Evolutionary conservation across 1,140 invertebrate genomes (phyloP).

Genomic region (Monochamus saltuarius): DNA sequence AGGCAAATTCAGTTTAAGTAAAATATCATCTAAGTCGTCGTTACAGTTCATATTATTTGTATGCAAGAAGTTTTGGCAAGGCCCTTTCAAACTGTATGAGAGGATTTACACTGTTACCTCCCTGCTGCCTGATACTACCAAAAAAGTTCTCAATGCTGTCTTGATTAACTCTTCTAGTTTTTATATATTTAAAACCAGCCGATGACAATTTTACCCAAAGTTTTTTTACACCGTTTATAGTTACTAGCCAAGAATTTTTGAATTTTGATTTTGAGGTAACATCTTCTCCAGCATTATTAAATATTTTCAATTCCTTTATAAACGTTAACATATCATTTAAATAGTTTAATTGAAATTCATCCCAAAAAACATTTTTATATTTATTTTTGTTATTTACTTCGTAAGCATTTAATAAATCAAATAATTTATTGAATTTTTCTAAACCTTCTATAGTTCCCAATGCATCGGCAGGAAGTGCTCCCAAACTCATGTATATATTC

Average conservation of each 20-base stretch:
- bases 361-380: background rate
- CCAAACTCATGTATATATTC: background rate
- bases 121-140: constrained; percentile 13
- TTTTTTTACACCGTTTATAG: constrained; percentile 1
- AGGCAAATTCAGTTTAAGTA: background rate
- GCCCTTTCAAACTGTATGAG: constrained; percentile 16
- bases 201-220: constrained; percentile 3
- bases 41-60: constrained; percentile 10
- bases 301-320: background rate
- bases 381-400: background rate
- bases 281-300: background rate
- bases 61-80: constrained; percentile 14
- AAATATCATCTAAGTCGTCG: constrained; percentile 9
- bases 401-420: constrained; percentile 4
- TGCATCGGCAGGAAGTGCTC: background rate
- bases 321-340: background rate
- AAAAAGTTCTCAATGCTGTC: constrained; percentile 5
- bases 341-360: background rate
- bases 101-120: constrained; percentile 13
- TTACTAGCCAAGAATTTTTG: constrained; percentile 10
- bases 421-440: constrained; percentile 2
- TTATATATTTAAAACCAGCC: constrained; percentile 10
- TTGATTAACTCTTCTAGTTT: constrained; percentile 10
- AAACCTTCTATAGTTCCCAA: background rate
- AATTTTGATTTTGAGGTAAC: background rate